A percentile compares a stretch with the other conserved stretches of the same genome.
phyloP scores from a whole-genome alignment of 2,888 invertebrate species.

The Leptogaster cylindrica region DNA sequence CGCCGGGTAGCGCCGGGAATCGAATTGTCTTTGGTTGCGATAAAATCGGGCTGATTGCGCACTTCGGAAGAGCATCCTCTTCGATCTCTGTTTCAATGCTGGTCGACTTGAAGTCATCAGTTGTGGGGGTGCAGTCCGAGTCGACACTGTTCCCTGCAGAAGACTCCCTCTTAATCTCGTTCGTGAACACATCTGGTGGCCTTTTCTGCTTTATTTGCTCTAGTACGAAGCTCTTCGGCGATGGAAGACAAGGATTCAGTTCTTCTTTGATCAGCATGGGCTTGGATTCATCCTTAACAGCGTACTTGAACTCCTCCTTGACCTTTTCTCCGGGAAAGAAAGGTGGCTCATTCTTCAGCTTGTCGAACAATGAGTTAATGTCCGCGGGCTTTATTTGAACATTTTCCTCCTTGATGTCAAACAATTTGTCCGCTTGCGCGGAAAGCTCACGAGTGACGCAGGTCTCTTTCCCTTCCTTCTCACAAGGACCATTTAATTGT shows the following conservation, averaged over 20 bases:
- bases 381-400: neutral
- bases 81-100: conserved; percentile 26
- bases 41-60: conserved; percentile 74
- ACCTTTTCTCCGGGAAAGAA: conserved; percentile 3
- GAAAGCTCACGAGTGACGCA: neutral
- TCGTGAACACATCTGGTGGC: conserved; percentile 41
- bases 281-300: conserved; percentile 4
- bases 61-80: conserved; percentile 52
- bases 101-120: conserved; percentile 27
- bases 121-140: neutral
- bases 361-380: conserved; percentile 16
- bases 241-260: conserved; percentile 42
- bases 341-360: conserved; percentile 21
- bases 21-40: conserved; percentile 83
- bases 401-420: conserved; percentile 11
- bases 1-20: conserved; percentile 70
- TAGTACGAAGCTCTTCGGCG: conserved; percentile 47
- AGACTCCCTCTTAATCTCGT: conserved; percentile 28
- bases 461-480: neutral
- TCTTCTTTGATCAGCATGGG: conserved; percentile 10
- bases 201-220: conserved; percentile 49
- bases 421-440: neutral
- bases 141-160: conserved; percentile 50
- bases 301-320: neutral
- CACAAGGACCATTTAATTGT: neutral